These are phyloP conservation scores for Ailurus styani DNA, from an alignment of 2,113 vertebrate species.

Conservation along the genomic window DNA sequence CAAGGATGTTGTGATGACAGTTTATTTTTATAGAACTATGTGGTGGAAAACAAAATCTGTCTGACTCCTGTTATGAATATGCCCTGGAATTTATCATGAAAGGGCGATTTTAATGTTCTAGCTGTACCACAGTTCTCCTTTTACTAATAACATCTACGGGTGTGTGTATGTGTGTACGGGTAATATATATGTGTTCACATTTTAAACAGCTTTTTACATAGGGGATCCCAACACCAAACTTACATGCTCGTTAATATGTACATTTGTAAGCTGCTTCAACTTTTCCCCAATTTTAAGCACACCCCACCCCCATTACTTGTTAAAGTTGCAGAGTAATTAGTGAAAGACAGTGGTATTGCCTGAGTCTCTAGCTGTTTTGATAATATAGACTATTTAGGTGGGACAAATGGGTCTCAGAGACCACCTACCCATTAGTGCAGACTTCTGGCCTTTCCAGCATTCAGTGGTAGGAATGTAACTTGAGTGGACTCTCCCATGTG, in stretches of 20 bases:
- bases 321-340: conserved; percentile 14
- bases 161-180: neutral
- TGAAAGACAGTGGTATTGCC: neutral
- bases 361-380: neutral
- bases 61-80: conserved; percentile 66
- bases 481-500: neutral
- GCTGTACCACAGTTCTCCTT: neutral
- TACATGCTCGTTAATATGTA: neutral
- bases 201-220: neutral
- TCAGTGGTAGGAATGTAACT: neutral
- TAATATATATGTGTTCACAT: neutral
- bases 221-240: neutral
- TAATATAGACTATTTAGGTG: neutral
- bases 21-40: conserved; percentile 82
- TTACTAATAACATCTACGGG: neutral
- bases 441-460: neutral
- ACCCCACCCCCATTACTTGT: neutral
- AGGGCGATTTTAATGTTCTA: conserved; percentile 34
- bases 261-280: neutral
- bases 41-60: conserved; percentile 77
- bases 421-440: neutral
- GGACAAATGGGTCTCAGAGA: neutral
- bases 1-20: conserved; percentile 81
- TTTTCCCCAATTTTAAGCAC: neutral
- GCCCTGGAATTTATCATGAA: conserved; percentile 63